These are phyloP conservation scores for Tetragonisca angustula DNA, from an alignment of 2,888 invertebrate genomes.

Conservation along the genomic window DNA sequence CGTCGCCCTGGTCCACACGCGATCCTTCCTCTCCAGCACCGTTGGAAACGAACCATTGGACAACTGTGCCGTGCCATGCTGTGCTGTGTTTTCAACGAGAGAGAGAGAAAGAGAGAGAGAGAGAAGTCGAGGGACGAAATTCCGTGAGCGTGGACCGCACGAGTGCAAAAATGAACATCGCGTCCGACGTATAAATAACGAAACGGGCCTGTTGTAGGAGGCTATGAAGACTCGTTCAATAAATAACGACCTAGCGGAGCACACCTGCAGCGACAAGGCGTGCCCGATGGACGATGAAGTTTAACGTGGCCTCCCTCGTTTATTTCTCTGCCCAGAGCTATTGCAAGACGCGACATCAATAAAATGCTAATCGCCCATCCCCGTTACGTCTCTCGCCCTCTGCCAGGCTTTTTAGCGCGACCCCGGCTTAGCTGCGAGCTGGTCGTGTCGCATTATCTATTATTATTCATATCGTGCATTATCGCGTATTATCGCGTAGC, in stretches of 20 bases:
- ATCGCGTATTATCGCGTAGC: background rate
- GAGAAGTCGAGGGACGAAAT: slow-evolving; percentile 20
- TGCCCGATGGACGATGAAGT: slow-evolving; percentile 59
- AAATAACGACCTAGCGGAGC: slow-evolving; percentile 54
- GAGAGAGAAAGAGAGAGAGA: background rate
- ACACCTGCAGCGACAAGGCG: slow-evolving; percentile 68
- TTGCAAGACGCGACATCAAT: slow-evolving; percentile 61
- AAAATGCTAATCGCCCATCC: slow-evolving; percentile 61
- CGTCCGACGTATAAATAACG: slow-evolving; percentile 59
- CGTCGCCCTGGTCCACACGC: slow-evolving; percentile 31
- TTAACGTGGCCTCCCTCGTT: slow-evolving; percentile 47
- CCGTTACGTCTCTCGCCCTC: slow-evolving; percentile 51
- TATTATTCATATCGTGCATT: slow-evolving; percentile 6
- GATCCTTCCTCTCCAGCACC: slow-evolving; percentile 3
- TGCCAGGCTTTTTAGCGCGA: slow-evolving; percentile 34
- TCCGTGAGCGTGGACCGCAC: slow-evolving; percentile 1
- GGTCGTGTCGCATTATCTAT: background rate
- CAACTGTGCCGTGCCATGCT: too few species aligned
- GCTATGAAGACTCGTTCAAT: slow-evolving; percentile 38
- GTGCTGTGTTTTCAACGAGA: background rate
- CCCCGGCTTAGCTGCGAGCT: background rate
- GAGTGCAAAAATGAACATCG: slow-evolving; percentile 53
- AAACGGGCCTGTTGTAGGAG: slow-evolving; percentile 38
- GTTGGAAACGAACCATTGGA: background rate
- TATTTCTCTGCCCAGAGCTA: slow-evolving; percentile 58